Percentiles rank a stretch among this genome's conserved stretches.
Conservation (phyloP, 2,888 invertebrate genomes). For the Mechanitis messenoides region DNA sequence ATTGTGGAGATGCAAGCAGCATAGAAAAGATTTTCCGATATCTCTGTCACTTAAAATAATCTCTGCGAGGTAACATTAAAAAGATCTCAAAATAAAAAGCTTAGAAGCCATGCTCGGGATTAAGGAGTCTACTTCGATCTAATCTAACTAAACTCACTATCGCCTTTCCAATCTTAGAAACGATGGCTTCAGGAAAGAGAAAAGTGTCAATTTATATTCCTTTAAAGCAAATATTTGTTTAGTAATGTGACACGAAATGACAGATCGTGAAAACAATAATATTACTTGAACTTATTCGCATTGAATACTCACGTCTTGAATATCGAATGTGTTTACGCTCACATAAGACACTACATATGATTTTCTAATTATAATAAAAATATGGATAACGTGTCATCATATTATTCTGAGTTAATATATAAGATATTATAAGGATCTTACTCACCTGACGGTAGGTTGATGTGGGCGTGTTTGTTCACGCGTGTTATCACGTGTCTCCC, state of each 20-base stretch:
- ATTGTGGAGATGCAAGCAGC: too few species aligned
- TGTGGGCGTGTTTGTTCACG: conserved; percentile 15
- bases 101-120: conserved; percentile 48
- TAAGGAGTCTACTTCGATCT: conserved; percentile 31
- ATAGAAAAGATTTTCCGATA: too few species aligned
- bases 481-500: conserved; percentile 18
- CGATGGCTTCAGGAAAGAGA: conserved; percentile 62
- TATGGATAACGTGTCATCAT: background rate
- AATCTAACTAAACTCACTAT: conserved; percentile 40
- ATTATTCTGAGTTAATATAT: background rate
- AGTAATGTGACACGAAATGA: background rate
- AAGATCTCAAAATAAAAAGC: conserved; percentile 31
- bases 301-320: conserved; percentile 2
- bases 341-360: conserved; percentile 1
- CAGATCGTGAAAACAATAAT: background rate
- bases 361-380: background rate
- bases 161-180: conserved; percentile 53
- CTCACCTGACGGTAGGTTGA: conserved; percentile 43
- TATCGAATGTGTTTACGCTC: background rate
- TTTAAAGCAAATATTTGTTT: conserved; percentile 6
- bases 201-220: conserved; percentile 33
- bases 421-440: background rate
- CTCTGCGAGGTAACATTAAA: conserved; percentile 1
- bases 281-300: background rate
- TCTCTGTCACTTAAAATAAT: too few species aligned